These are phyloP conservation scores for Garrulus glandarius DNA, from an alignment of 2,797 vertebrate genomes.

Conservation along the genomic window DNA sequence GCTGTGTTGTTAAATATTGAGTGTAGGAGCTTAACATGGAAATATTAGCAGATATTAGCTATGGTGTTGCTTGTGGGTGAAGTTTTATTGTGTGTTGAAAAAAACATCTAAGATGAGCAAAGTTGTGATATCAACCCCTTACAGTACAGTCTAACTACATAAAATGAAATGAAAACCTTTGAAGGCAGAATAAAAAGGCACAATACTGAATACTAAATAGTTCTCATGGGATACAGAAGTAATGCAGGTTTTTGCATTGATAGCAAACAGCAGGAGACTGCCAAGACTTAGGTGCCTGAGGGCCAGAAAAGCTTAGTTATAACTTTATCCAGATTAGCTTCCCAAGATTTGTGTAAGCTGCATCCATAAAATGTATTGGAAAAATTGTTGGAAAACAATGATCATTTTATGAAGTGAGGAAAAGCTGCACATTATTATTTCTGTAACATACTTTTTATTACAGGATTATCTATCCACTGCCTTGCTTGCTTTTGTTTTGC, in stretches of 20 bases:
- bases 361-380: not conserved
- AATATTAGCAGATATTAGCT: not conserved
- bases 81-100: not conserved
- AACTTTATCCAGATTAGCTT: not conserved
- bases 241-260: slow-evolving; percentile 16
- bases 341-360: not conserved
- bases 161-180: not conserved
- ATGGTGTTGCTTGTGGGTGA: not conserved
- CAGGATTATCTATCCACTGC: not conserved
- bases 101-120: not conserved
- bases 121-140: not conserved
- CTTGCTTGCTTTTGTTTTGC: not conserved
- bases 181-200: not conserved
- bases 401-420: not conserved
- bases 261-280: not conserved
- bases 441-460: not conserved
- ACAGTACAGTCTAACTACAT: not conserved
- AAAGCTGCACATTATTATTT: not conserved
- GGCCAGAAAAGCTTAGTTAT: slow-evolving; percentile 19
- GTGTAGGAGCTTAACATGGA: not conserved
- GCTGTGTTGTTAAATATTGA: not conserved
- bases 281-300: not conserved
- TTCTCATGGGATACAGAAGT: not conserved
- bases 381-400: not conserved
- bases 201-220: not conserved